Base-by-base conservation (phyloP, 2,113 vertebrate species). In the Podarcis raffonei region DNA sequence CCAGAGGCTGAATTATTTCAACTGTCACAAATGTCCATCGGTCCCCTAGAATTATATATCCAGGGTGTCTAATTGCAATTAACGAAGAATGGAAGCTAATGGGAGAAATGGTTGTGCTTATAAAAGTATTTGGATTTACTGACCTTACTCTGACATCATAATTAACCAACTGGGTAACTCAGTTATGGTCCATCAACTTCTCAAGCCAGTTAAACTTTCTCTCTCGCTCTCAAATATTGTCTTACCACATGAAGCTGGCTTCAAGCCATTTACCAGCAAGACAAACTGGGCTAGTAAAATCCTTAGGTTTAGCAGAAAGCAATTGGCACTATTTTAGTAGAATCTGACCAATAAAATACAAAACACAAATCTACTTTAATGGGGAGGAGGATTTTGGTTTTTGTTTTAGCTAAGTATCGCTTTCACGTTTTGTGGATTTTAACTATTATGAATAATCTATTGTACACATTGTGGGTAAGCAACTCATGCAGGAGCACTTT, bases 201-300 rank as follows among this genome's bases (percentile, higher is more conserved):
- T 91, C 89, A 78, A 93, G 74, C 90, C 90, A 94, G 93, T 94
- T 93, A 93, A 95, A 92, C 57, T 0, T 3, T 89, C 22, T 25
- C 23, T 8, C 3, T 6, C 30, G 9, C 94, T 92, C 92, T 93
- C 27, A 66, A 78, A 68, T 48, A 42, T 93, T 93, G 90, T 94
- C 93, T 89, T 94, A 92, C 95, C 92, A 91, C 93, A 94, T 94
- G 93, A 94, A 92, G 91, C 90, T 95, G 95, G 94, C 94, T 90
- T 93, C 86, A 90, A 92, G 94, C 94, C 94, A 94, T 82, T 94
- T 86, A 93, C 91, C 87, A 8, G 27, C 89, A 82, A 91, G 90
- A 90, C 94, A 93, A 94, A 88, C 94, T 92, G 94, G 90, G 92
- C 90, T 95, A 95, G 95, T 94, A 95, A 65, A 96, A 95, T 95